A percentile compares a stretch with the other conserved stretches of the same genome.
These are phyloP conservation scores for Caenorhabditis sp. DNA, from an alignment of 2,888 invertebrate species.

Conservation along the genomic window DNA sequence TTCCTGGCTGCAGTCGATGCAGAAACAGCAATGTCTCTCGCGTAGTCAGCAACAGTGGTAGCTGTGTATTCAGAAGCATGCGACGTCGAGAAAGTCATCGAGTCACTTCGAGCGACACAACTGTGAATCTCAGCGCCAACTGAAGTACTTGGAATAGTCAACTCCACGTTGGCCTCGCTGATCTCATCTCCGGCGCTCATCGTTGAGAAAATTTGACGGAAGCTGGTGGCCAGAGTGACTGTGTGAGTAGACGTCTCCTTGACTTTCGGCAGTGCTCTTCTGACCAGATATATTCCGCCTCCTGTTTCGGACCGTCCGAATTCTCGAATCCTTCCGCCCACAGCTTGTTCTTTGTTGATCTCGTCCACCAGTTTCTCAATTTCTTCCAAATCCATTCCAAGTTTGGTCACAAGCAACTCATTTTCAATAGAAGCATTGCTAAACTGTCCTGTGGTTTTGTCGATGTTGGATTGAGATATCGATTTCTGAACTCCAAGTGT, in stretches of 20 bases:
- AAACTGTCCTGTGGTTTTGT: constrained; percentile 43
- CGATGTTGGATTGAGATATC: constrained; percentile 52
- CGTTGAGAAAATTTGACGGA: constrained; percentile 68
- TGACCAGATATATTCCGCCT: constrained; percentile 68
- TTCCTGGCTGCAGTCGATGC: constrained; percentile 53
- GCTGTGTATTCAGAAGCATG: constrained; percentile 55
- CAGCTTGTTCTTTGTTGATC: constrained; percentile 65
- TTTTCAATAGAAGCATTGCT: constrained; percentile 46
- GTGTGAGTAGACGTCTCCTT: constrained; percentile 70
- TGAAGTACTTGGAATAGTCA: constrained; percentile 56
- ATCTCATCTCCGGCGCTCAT: constrained; percentile 65
- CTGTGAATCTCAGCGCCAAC: constrained; percentile 39
- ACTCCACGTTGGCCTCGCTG: constrained; percentile 65
- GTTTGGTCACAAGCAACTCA: constrained; percentile 52
- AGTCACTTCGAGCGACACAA: constrained; percentile 55
- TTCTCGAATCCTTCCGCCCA: constrained; percentile 60
- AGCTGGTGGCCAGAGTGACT: constrained; percentile 67
- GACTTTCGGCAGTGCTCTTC: constrained; percentile 64
- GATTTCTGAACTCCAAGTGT: constrained; percentile 49
- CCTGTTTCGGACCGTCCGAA: constrained; percentile 61
- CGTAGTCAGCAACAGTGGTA: constrained; percentile 54
- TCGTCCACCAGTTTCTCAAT: constrained; percentile 71
- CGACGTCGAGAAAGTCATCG: constrained; percentile 48
- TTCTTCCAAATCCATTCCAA: constrained; percentile 66
- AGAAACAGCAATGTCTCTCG: constrained; percentile 41